These are phyloP conservation scores for Orestias chungarensis DNA, from an alignment of 2,797 vertebrate genomes.

Conservation along the genomic window DNA sequence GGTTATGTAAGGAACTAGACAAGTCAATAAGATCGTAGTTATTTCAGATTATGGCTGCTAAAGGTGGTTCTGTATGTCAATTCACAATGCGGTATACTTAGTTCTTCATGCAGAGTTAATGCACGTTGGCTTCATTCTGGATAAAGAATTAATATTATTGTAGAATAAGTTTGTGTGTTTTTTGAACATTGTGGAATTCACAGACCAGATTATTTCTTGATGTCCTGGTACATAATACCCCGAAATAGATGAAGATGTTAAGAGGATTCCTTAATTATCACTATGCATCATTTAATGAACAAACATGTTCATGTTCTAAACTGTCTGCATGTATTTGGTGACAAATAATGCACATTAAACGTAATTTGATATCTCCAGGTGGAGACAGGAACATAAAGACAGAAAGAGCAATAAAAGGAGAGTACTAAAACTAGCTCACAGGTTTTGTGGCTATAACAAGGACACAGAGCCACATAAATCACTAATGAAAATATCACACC, in stretches of 20 bases:
- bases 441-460: constrained; percentile 22
- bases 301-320: not conserved
- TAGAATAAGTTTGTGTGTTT: not conserved
- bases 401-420: constrained; percentile 9
- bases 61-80: not conserved
- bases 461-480: constrained; percentile 44
- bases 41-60: not conserved
- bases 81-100: not conserved
- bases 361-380: not conserved
- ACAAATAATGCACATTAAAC: too few species aligned
- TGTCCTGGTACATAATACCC: not conserved
- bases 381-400: not conserved
- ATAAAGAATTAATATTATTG: not conserved
- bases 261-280: not conserved
- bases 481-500: constrained; percentile 28
- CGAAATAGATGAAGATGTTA: not conserved
- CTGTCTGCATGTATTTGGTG: not conserved
- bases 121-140: not conserved
- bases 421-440: constrained; percentile 14
- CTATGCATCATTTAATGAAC: too few species aligned
- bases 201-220: not conserved
- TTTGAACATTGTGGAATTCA: not conserved
- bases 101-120: not conserved
- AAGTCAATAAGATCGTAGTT: not conserved
- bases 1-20: not conserved